Base-by-base conservation (phyloP, 2,888 invertebrate genomes). In the Druceiella hillmani region DNA sequence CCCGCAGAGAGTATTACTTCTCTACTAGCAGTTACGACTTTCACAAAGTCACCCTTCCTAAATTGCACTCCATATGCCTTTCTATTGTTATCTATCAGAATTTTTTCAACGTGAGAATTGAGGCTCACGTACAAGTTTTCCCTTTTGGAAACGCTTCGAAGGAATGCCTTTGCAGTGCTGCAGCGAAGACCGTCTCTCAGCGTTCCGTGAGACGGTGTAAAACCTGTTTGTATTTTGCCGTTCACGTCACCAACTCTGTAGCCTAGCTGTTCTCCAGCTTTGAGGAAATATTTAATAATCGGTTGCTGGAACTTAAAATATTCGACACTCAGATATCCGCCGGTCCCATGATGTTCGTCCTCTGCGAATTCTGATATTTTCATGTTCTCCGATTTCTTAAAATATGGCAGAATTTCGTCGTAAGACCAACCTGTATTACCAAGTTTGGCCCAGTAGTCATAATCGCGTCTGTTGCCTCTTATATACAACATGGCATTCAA, bases 401-500 rank as follows among this genome's bases (percentile, higher is more conserved):
- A 90, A 54, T 89, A 90, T 6, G 78, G 78, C 20, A 90, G 59
- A 1, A 89, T 70, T 33, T 79, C 79, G 0, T 78, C 66, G 55
- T 83, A 90, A 17, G 82, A 74, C 94, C 94, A 94, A 1, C 86
- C 91, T 1, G 62, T 56, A 50, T 81, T 70, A 0, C 92, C 93
- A 54, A 83, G 56, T 7, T 56, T 58, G 12, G 78, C 83, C 93
- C 93, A 94, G n/a, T 72, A 65, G 53, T 94, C 88, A 57, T 90
- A 94, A 56, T 93, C 93, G 2, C 66, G 73, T 33, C 75, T 76
- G 55, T 93, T 90, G 0, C 92, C 93, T 36, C 93, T 69, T 0
- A 91, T 71, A 53, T 92, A 92, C 40, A 89, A 69, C 92, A 94
- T 92, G 11, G 90, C 92, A 57, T 93, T 93, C 2, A 92, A 63